Evolutionary conservation across 1,140 invertebrate species (phyloP).

Genomic region (Amphibalanus amphitrite): DNA sequence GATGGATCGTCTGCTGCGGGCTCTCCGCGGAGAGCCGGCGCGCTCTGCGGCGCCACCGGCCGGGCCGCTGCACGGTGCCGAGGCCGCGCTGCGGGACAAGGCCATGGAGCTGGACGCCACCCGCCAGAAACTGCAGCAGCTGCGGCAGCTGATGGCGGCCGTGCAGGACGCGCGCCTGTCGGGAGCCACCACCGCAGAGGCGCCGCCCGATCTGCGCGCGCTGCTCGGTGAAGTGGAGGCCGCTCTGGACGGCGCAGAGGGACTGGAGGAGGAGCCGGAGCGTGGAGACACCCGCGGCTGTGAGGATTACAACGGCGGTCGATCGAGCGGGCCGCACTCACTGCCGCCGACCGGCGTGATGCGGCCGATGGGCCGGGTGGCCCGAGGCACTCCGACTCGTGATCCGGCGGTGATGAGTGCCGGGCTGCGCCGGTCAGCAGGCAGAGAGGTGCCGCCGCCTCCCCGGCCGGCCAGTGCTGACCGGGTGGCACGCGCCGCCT

Average conservation of each 20-base stretch:
- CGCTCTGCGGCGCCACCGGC: background rate
- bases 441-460: too few relatives aligned
- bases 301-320: background rate
- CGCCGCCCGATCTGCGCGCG: background rate
- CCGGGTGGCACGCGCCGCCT: too few relatives aligned
- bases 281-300: too few relatives aligned
- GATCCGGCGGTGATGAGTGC: background rate
- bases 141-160: background rate
- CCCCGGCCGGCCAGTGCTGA: too few relatives aligned
- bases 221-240: background rate
- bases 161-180: too few relatives aligned
- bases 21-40: background rate
- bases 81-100: background rate
- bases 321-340: background rate
- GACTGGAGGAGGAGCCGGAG: too few relatives aligned
- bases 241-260: background rate
- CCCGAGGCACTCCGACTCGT: background rate
- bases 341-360: background rate
- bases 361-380: background rate
- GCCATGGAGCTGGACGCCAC: background rate
- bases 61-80: too few relatives aligned
- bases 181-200: too few relatives aligned
- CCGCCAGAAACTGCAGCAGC: background rate
- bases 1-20: background rate
- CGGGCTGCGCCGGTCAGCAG: background rate